These are phyloP conservation scores for Oligia strigilis DNA, from an alignment of 2,888 invertebrate genomes.

Conservation along the genomic window DNA sequence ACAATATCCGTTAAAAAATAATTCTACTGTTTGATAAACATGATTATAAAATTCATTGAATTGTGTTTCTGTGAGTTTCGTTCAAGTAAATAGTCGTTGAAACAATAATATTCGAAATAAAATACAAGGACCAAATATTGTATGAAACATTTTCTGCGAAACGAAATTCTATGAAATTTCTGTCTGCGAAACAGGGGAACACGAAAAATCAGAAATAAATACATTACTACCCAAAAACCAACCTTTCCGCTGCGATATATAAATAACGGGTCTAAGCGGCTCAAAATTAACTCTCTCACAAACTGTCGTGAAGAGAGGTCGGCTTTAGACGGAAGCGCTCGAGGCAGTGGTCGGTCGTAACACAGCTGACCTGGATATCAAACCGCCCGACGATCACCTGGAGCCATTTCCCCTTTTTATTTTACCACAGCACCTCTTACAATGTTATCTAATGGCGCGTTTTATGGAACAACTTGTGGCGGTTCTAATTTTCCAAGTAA, in stretches of 20 bases:
- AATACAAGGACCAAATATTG: no score
- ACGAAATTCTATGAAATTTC: no score
- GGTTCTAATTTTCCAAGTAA: slow-evolving; percentile 10
- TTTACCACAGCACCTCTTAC: slow-evolving; percentile 59
- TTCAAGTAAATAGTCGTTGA: no score
- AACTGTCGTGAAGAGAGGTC: slow-evolving; percentile 42
- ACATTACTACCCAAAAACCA: slow-evolving; percentile 3
- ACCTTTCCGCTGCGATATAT: slow-evolving; percentile 21
- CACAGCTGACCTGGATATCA: slow-evolving; percentile 65
- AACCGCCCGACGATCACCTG: slow-evolving; percentile 63
- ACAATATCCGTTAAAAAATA: no score
- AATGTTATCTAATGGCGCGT: slow-evolving; percentile 39
- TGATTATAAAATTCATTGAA: no score
- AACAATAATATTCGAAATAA: no score
- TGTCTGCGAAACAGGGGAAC: no score
- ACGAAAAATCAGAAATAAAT: neutral
- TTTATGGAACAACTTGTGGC: slow-evolving; percentile 33
- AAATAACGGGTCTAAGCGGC: slow-evolving; percentile 43
- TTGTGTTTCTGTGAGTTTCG: no score
- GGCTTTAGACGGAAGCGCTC: slow-evolving; percentile 57
- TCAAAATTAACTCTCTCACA: slow-evolving; percentile 57
- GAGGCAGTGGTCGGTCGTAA: slow-evolving; percentile 53
- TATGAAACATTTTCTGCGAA: no score
- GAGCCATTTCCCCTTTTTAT: slow-evolving; percentile 66
- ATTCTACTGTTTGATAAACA: no score